Base-by-base conservation (phyloP, 1,140 invertebrate genomes). In the Diachasmimorpha longicaudata region DNA sequence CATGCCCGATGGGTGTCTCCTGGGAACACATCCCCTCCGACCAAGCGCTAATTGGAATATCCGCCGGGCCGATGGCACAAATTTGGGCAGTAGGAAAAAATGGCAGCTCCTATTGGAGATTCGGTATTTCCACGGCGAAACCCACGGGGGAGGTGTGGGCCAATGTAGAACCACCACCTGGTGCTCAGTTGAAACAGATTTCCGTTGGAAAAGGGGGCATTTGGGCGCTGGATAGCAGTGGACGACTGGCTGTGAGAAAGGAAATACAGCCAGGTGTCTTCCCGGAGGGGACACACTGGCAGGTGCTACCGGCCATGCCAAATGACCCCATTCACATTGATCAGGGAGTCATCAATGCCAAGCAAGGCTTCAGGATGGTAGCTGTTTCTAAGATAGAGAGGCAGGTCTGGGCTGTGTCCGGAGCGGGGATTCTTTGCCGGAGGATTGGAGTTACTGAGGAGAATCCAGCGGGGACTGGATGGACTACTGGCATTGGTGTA, bases 71-170 rank as follows among this genome's bases (percentile, higher is more conserved):
- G 9, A 88, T 90, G 25, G 87, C 90, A 25, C 92, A 94, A 80
- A 92, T 97, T n/a, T 98, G 96, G 96, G 95, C 94, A 2, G 92
- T 96, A 31, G 95, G 94, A 0, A 92, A 92, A 79, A 96, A 96
- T 89, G 96, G 96, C 42, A 95, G 95, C 77, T 91, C 94, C 6
- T 97, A 94, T 85, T 94, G 92, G 88, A 90, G 94, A 78, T 91
- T 93, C 81, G 94, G 94, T 3, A 92, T 95, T 39, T 92, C 88
- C 14, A 80, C 87, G 52, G 88, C 91, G 21, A 93, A 93, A 85
- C 92, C 93, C 13, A 90, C 90, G 81, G 94, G 91, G 46, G 84
- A 87, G 23, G 83, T 89, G 14, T 93, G 92, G 93, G 89, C 91
- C 73, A 91, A 91, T 77, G 90, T 93, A 14, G 92, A 93, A 79